phyloP scores from a whole-genome alignment of 2,797 vertebrate species.

The Sebastes variabilis region DNA sequence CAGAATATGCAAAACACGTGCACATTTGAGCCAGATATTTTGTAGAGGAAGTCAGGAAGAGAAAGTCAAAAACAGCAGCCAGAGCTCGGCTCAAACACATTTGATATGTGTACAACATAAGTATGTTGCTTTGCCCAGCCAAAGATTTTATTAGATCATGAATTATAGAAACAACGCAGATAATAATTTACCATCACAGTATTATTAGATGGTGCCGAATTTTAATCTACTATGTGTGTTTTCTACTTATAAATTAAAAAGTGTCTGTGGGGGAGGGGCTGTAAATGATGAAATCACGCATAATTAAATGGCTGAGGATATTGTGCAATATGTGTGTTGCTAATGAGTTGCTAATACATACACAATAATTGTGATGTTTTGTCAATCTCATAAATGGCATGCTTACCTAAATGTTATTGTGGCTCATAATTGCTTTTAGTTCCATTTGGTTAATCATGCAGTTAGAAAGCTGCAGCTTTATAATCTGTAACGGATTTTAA shows the following conservation, averaged over 20 bases:
- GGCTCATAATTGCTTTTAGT: constrained; percentile 94
- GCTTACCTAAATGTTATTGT: constrained; percentile 87
- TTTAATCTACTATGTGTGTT: constrained; percentile 14
- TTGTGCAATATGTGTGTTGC: constrained; percentile 41
- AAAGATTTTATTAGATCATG: not conserved
- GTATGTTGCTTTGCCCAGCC: not conserved
- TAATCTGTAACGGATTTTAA: constrained; percentile 33
- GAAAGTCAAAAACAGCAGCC: constrained; percentile 13
- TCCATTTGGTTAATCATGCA: constrained; percentile 92
- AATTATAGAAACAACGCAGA: constrained; percentile 8
- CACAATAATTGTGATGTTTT: constrained; percentile 75
- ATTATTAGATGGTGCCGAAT: not conserved
- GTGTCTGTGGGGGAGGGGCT: not conserved
- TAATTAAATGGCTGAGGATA: constrained; percentile 55
- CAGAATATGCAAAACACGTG: constrained; percentile 85
- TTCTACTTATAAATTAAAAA: constrained; percentile 9
- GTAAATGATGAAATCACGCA: constrained; percentile 34
- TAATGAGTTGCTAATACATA: constrained; percentile 61
- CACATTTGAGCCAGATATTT: constrained; percentile 87
- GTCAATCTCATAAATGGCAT: constrained; percentile 91
- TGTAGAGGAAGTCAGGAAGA: constrained; percentile 67
- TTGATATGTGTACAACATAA: not conserved
- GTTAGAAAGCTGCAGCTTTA: constrained; percentile 72
- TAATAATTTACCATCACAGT: not conserved
- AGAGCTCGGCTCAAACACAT: not conserved